Conservation (phyloP, 2,113 vertebrate species). For the Aptenodytes forsteri region DNA sequence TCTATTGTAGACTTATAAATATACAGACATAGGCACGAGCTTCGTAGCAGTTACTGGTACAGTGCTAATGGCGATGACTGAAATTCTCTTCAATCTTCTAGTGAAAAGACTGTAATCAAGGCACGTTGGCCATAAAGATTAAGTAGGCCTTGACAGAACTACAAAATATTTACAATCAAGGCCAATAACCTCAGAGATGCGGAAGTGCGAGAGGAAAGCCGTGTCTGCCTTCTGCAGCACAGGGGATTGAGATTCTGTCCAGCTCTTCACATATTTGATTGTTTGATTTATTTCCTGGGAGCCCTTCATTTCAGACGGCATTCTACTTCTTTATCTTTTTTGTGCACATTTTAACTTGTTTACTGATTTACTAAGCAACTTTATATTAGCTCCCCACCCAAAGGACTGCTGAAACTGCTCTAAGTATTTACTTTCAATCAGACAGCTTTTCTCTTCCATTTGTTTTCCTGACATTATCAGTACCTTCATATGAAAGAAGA, state of each 20-base stretch:
- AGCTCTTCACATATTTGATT: constrained; percentile 35
- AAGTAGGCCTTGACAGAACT: constrained; percentile 6
- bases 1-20: neutral
- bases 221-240: neutral
- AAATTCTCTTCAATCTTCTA: neutral
- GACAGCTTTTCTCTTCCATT: constrained; percentile 65
- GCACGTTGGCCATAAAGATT: neutral
- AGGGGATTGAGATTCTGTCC: constrained; percentile 36
- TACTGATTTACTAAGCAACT: constrained; percentile 73
- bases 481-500: constrained; percentile 42
- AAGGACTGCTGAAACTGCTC: constrained; percentile 58
- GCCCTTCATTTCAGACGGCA: constrained; percentile 35
- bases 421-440: constrained; percentile 72
- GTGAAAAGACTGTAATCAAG: neutral
- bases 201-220: neutral
- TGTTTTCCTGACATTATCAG: constrained; percentile 71
- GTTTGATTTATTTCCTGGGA: constrained; percentile 55
- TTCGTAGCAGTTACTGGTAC: neutral
- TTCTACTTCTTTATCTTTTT: constrained; percentile 69
- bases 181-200: neutral
- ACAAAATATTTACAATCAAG: constrained; percentile 21
- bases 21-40: neutral
- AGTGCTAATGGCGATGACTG: neutral
- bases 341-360: constrained; percentile 72
- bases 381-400: constrained; percentile 66